These are phyloP conservation scores for Carapus acus DNA, from an alignment of 2,797 vertebrate species.

Conservation along the genomic window DNA sequence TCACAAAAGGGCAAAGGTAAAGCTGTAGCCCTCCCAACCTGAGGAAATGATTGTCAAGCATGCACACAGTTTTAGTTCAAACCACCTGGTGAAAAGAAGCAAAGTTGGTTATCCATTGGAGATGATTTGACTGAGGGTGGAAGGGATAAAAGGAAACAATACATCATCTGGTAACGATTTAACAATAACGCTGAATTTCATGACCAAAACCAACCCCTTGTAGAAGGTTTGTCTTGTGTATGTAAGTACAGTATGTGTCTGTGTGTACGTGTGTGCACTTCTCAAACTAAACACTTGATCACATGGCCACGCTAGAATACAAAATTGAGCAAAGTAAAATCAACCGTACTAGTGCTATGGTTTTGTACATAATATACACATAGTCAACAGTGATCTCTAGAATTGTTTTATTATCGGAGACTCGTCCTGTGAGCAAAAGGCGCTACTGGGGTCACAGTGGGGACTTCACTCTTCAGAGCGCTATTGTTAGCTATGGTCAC, in stretches of 20 bases:
- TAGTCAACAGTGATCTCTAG: slow-evolving; percentile 65
- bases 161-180: slow-evolving; percentile 34
- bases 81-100: slow-evolving; percentile 36
- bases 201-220: slow-evolving; percentile 53
- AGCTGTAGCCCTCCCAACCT: slow-evolving; percentile 66
- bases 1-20: slow-evolving; percentile 57
- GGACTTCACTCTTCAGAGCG: slow-evolving; percentile 53
- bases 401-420: slow-evolving; percentile 54
- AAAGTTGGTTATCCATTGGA: slow-evolving; percentile 24
- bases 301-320: slow-evolving; percentile 66
- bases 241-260: too few relatives aligned
- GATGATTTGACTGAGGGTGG: slow-evolving; percentile 39
- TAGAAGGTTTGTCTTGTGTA: slow-evolving; percentile 39
- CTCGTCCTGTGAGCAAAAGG: slow-evolving; percentile 57
- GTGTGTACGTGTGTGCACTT: slow-evolving; percentile 29
- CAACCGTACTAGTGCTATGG: slow-evolving; percentile 63
- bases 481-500: slow-evolving; percentile 58
- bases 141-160: slow-evolving; percentile 36
- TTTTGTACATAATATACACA: slow-evolving; percentile 75
- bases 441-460: slow-evolving; percentile 68
- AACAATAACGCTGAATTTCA: slow-evolving; percentile 10
- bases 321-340: slow-evolving; percentile 59
- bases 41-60: slow-evolving; percentile 75
- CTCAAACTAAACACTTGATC: slow-evolving; percentile 58
- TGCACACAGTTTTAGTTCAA: slow-evolving; percentile 54